A percentile compares a stretch with the other conserved stretches of the same genome.
Evolutionary conservation across 2,888 invertebrate genomes (phyloP).

Genomic region (Volucella inanis): DNA sequence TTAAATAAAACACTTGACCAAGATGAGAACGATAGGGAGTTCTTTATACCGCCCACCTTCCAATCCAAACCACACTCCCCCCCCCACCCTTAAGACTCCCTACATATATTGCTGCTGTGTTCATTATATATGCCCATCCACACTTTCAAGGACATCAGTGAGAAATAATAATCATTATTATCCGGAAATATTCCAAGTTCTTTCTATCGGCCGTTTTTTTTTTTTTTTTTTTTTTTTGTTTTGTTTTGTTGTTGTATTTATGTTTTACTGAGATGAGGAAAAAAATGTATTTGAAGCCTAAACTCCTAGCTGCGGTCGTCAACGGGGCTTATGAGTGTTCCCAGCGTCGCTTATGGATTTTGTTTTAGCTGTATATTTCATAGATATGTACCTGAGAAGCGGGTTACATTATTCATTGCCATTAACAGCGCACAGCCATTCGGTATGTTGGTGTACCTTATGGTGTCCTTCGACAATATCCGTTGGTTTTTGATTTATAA

Average conservation of each 20-base stretch:
- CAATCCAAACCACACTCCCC: not conserved
- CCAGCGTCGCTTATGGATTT: slow-evolving; percentile 19
- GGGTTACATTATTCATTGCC: slow-evolving; percentile 40
- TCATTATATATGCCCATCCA: slow-evolving; percentile 60
- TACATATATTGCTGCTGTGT: slow-evolving; percentile 27
- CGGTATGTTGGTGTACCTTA: slow-evolving; percentile 5
- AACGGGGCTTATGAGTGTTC: slow-evolving; percentile 26
- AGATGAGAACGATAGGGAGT: slow-evolving; percentile 6
- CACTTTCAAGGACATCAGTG: slow-evolving; percentile 61
- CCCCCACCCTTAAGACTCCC: not conserved
- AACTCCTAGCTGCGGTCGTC: slow-evolving; percentile 19
- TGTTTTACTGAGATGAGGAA: not conserved
- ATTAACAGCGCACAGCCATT: not conserved
- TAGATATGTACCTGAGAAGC: not conserved
- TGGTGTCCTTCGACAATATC: slow-evolving; percentile 39
- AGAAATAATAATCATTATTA: slow-evolving; percentile 69
- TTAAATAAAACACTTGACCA: slow-evolving; percentile 46
- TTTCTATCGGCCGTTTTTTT: not conserved
- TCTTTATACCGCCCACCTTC: not conserved
- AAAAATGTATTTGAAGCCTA: not conserved
- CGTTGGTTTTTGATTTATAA: slow-evolving; percentile 41
- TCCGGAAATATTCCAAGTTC: slow-evolving; percentile 55
- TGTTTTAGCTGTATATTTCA: not conserved
- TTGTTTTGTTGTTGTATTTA: not conserved
- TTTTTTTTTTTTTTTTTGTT: not conserved